Evolutionary conservation across 1,140 invertebrate genomes (phyloP), one percentile per base, ranked within the genome.

Genomic region (Heliconius congener): DNA sequence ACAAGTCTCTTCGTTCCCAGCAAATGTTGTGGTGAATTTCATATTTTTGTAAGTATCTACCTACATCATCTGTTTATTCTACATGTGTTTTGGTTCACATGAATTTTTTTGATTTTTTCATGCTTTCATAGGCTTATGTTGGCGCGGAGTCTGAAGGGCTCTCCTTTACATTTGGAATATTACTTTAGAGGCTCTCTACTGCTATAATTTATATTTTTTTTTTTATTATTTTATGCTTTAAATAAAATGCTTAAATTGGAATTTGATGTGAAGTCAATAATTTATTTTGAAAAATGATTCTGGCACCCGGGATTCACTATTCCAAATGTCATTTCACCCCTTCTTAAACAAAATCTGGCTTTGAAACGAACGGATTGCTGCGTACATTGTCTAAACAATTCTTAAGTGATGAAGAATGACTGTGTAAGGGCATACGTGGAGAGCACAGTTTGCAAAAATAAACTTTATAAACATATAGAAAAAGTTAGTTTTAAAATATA

Each of bases 41-140:
- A 94, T 94, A 94, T 94, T 94, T 94, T 94, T 94, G 93, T 93
- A 92, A 94, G 93, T 94, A 94, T 94, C 92, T 94, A 92, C 93
- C 91, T 94, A 88, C 92, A 88, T 85, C 87, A 91, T 91, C 88
- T 93, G 93, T 93, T 93, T 94, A 94, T 93, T 93, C 91, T 90
- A 87, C 93, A 94, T 93, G 90, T 94, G 93, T 94, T 93, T 92
- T 83, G 92, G 93, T 94, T 94, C 93, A 93, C 93, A 94, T 94
- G 92, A 90, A 88, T 90, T 93, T 94, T 94, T 90, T 93, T 91
- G 85, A 90, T 93, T 94, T 94, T 85, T 93, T 94, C 93, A 93
- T 90, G 93, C 93, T 93, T 90, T 93, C 87, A 93, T 91, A 93
- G 90, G 91, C 92, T 93, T 93, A 91, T 88, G 86, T 81, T 77